Conservation (phyloP, 23 tunicate genomes). For the Trididemnum miniatum region DNA sequence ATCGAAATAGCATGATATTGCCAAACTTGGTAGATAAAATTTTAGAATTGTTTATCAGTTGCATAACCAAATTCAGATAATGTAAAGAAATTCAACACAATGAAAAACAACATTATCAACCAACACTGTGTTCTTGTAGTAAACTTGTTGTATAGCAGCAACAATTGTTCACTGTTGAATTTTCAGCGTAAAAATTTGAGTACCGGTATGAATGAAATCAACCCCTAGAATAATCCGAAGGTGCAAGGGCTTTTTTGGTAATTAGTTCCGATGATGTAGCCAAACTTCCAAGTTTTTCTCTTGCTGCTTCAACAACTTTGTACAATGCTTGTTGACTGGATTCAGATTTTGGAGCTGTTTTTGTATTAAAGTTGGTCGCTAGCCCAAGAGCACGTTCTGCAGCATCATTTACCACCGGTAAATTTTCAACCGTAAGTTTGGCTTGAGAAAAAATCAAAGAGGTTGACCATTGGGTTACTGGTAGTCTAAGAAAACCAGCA, state of each 20-base stretch:
- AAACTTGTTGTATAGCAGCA: background rate
- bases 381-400: slow-evolving; percentile 21
- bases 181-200: background rate
- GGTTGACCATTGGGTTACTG: slow-evolving; percentile 6
- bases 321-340: slow-evolving; percentile 10
- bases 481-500: background rate
- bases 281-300: background rate
- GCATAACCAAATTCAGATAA: background rate
- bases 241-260: background rate
- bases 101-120: background rate
- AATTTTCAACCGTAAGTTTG: slow-evolving; percentile 6
- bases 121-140: background rate
- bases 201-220: background rate
- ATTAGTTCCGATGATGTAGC: slow-evolving; percentile 6
- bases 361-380: slow-evolving; percentile 4
- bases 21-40: background rate
- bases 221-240: background rate
- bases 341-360: slow-evolving; percentile 3
- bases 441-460: background rate
- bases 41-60: background rate
- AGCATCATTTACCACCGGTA: slow-evolving; percentile 8
- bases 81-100: background rate
- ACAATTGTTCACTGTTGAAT: background rate
- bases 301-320: background rate
- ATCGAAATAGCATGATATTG: background rate